phyloP scores from a whole-genome alignment of 2,888 invertebrate genomes.

The Oscheius onirici region DNA sequence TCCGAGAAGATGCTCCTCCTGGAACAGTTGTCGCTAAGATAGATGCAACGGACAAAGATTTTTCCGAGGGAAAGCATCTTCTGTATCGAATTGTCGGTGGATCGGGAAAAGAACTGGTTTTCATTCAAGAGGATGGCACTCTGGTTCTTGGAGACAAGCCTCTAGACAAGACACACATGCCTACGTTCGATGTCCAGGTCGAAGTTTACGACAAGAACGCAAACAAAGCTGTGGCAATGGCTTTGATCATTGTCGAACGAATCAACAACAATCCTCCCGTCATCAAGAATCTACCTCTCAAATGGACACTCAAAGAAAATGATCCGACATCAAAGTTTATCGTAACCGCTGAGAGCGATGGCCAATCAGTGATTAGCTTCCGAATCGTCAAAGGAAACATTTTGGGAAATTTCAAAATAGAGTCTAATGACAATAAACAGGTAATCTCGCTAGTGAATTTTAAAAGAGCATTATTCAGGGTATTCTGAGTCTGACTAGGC shows the following conservation, averaged over 20 bases:
- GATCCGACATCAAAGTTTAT: conserved; percentile 36
- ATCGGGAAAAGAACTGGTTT: conserved; percentile 52
- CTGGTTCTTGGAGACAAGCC: conserved; percentile 47
- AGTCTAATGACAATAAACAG: conserved; percentile 8
- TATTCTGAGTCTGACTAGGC: background rate
- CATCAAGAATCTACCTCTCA: conserved; percentile 42
- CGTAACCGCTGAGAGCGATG: conserved; percentile 33
- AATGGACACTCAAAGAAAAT: conserved; percentile 54
- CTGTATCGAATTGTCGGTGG: conserved; percentile 53
- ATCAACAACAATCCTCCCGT: conserved; percentile 37
- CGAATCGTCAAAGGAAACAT: conserved; percentile 43
- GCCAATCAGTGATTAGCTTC: conserved; percentile 30
- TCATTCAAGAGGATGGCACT: conserved; percentile 59
- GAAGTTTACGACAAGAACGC: conserved; percentile 50
- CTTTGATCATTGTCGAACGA: conserved; percentile 40
- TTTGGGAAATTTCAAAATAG: conserved; percentile 40
- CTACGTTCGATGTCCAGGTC: conserved; percentile 50
- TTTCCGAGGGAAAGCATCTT: conserved; percentile 42
- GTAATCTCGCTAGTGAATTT: background rate
- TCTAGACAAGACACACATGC: conserved; percentile 30
- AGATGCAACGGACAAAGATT: conserved; percentile 59
- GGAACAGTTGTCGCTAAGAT: conserved; percentile 56
- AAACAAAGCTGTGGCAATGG: conserved; percentile 45
- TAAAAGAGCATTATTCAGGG: conserved; percentile 8
- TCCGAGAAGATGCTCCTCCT: conserved; percentile 27